Evolutionary conservation across 2,113 vertebrate genomes (phyloP), one percentile per base, ranked within the genome.

Genomic region (Hydropotes inermis): DNA sequence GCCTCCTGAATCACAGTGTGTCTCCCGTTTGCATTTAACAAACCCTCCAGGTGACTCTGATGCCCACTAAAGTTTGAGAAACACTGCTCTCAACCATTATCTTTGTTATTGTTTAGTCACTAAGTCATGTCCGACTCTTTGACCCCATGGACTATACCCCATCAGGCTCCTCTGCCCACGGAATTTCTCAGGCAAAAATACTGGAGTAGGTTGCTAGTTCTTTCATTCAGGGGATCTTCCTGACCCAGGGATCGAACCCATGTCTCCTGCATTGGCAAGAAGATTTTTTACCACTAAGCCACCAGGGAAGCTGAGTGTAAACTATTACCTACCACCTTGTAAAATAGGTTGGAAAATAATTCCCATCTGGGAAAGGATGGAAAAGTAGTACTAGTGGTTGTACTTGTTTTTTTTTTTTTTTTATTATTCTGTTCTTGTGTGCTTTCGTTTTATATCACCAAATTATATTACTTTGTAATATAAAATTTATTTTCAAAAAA

Each of bases 401-500:
- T n/a, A n/a, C n/a, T 50, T 57, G 57, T 9, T 87, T 14, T 90
- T 47, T 39, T 39, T 39, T 39, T 39, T 39, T 39, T 39, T 64
- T 52, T 9, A 61, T n/a, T 9, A 8, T 39, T 70, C 19, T 74
- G 64, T 74, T 93, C 81, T n/a, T 64, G 17, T 5, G 50, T 8
- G 4, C 7, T 55, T 83, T 7, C 57, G 27, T 25, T 91, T 87
- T 64, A 14, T 16, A 23, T 45, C n/a, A 21, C 83, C 74, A 92
- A 79, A 76, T 28, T 58, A 39, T 36, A 27, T 45, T 94, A 64
- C 6, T 85, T 70, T 94, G 2, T 82, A 57, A 92, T 85, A 76
- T 25, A 87, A 82, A 89, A 60, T 55, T 30, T 64, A 23, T 89
- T 94, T 87, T 74, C 19, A 64, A 95, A 61, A 23, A 67, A 67